Evolutionary conservation across 1,140 invertebrate genomes (phyloP), one percentile per base, ranked within the genome.

Genomic region (Drosophila nikananu): DNA sequence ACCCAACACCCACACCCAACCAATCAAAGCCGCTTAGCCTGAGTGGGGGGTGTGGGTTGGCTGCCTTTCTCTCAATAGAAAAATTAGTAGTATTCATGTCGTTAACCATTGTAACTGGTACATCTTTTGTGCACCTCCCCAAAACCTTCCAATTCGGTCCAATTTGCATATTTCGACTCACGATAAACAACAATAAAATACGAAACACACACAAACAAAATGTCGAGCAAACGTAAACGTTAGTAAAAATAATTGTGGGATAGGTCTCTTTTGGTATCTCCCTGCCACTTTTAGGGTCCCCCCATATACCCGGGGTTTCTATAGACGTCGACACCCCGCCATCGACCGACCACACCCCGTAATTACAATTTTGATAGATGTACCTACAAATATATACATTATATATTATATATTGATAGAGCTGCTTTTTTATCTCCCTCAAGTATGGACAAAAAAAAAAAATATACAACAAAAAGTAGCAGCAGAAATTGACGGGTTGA

Each of bases 61-160:
- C 5, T 5, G 30, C 21, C 30, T 65, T 19, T 55, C 51, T 74
- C 54, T 60, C 73, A 84, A 89, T 89, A 84, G 63, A 67, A 67
- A 90, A 89, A 89, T 89, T 89, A 89, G 73, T 73, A 77, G 70
- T 72, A 79, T 89, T 90, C 84, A 87, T 89, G 84, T 89, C 84
- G 84, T 87, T 89, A 87, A 87, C 81, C 68, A 87, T 87, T 89
- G 84, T 90, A 87, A 87, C 84, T 87, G 84, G 84, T 79, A 89
- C 86, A 89, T 87, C 51, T 75, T 74, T 19, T 60, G 51, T 61
- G n/a, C 51, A 39, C 1, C 10, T 17, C 48, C 15, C 15, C 0
- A 3, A 27, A 30, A 10, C 51, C 32, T 5, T 21, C 19, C 17
- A 73, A 70, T 35, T 54, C 42, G 23, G 42, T 39, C 42, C 46